Percentiles rank a stretch among this genome's conserved stretches.
These are phyloP conservation scores for Calosoma granatense DNA, from an alignment of 1,140 invertebrate species.

Conservation along the genomic window DNA sequence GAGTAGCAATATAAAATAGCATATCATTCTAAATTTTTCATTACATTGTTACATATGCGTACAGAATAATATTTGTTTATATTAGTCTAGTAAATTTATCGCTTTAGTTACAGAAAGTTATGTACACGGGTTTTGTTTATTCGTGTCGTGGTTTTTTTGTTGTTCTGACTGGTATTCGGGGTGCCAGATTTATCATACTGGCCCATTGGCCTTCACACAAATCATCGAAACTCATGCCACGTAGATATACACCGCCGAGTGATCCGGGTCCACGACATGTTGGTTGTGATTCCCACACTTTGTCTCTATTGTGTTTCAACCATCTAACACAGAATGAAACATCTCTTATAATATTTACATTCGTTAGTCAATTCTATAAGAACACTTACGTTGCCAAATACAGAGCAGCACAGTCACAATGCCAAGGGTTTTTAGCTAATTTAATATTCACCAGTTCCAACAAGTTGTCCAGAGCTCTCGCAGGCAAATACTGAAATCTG, in stretches of 20 bases:
- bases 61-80: too few species aligned
- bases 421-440: conserved; percentile 74
- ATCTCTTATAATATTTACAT: background rate
- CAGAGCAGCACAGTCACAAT: conserved; percentile 70
- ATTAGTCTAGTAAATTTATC: too few species aligned
- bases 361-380: conserved; percentile 8
- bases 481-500: conserved; percentile 59
- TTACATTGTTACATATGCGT: too few species aligned
- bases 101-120: too few species aligned
- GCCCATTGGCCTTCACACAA: conserved; percentile 77
- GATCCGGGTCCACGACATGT: conserved; percentile 65
- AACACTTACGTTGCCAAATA: conserved; percentile 58
- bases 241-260: conserved; percentile 54
- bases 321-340: conserved; percentile 41
- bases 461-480: conserved; percentile 55
- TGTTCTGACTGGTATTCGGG: conserved; percentile 42
- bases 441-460: conserved; percentile 58
- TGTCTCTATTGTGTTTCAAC: conserved; percentile 51
- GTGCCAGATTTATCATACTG: conserved; percentile 64
- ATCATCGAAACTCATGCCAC: conserved; percentile 65
- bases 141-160: background rate
- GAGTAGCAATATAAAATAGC: too few species aligned
- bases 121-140: too few species aligned
- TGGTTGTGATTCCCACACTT: conserved; percentile 63
- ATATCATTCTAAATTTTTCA: too few species aligned